phyloP scores from a whole-genome alignment of 1,140 invertebrate species.

The Lasioglossum baleicum region DNA sequence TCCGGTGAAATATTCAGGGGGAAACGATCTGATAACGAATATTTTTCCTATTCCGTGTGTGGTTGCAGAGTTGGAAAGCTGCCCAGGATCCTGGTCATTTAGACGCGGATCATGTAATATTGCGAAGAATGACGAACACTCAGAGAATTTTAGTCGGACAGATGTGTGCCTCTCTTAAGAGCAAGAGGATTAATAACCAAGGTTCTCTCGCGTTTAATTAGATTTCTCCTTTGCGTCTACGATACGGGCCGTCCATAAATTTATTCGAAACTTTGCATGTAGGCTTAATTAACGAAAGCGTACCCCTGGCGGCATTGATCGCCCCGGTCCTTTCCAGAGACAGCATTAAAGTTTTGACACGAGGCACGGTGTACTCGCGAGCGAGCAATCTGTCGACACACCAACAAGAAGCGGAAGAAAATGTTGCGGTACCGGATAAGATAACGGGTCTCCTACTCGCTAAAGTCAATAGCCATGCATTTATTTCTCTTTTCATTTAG shows the following conservation, averaged over 20 bases:
- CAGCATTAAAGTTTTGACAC: slow-evolving; percentile 49
- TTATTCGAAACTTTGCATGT: neutral
- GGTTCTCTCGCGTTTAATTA: slow-evolving; percentile 6
- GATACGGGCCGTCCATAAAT: neutral
- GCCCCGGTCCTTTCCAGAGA: slow-evolving; percentile 52
- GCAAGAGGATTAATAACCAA: slow-evolving; percentile 55
- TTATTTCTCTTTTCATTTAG: neutral
- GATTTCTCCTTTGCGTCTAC: neutral
- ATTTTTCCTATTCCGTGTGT: slow-evolving; percentile 32
- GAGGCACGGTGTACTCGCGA: slow-evolving; percentile 39
- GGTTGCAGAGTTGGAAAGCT: slow-evolving; percentile 43
- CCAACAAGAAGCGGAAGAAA: slow-evolving; percentile 14
- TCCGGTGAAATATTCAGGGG: slow-evolving; percentile 30
- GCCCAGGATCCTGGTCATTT: slow-evolving; percentile 38
- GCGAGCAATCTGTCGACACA: neutral
- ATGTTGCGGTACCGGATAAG: slow-evolving; percentile 19
- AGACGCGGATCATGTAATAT: slow-evolving; percentile 57
- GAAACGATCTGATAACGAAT: slow-evolving; percentile 32
- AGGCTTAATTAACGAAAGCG: slow-evolving; percentile 56
- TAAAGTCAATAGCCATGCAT: neutral
- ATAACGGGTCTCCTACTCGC: slow-evolving; percentile 31
- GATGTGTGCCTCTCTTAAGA: slow-evolving; percentile 58
- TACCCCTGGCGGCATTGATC: slow-evolving; percentile 55
- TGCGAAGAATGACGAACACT: slow-evolving; percentile 58
- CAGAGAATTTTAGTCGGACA: slow-evolving; percentile 61